Evolutionary conservation across 2,888 invertebrate genomes (phyloP), one percentile per base, ranked within the genome.

Genomic region (Napeogenes inachia): DNA sequence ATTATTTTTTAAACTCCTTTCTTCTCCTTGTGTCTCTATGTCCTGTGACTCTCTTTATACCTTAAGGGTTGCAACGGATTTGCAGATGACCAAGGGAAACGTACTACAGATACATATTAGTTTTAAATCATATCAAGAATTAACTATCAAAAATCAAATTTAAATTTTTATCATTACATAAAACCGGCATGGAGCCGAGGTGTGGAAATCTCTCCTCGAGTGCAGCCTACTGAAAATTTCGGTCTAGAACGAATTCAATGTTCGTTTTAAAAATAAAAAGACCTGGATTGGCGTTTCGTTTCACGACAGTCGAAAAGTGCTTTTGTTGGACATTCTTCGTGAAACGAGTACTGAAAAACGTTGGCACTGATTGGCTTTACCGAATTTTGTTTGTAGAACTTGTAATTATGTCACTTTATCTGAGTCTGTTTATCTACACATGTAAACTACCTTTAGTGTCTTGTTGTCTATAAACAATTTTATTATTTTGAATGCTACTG

Each of bases 261-360:
- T 65, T 54, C 62, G 63, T 63, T 64, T 63, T 70, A 64, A 59
- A 67, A 71, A 71, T 67, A 70, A 70, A 70, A 70, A 56, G 63
- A 46, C 32, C 46, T 21, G 57, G 61, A 64, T 55, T 57, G 60
- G 57, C 63, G 63, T 64, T 64, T 62, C 64, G 66, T 66, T 61
- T 66, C 63, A 50, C 50, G 60, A 57, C 57, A 62, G 33, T 56
- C 58, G 59, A 68, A 66, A 68, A 62, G 60, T 63, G 66, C 64
- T 62, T 62, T 60, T 60, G 59, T 61, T 62, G 62, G 61, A 68
- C 60, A 68, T 66, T 66, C 65, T 56, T 55, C 46, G 55, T 57
- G 60, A 60, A 59, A 63, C 58, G 55, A 56, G 56, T 57, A 63
- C 60, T 60, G 58, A 53, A 65, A 63, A 57, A 55, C 53, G 59